Evolutionary conservation across 2,888 invertebrate species (phyloP), one percentile per base, ranked within the genome.

Genomic region (Erebia palarica): DNA sequence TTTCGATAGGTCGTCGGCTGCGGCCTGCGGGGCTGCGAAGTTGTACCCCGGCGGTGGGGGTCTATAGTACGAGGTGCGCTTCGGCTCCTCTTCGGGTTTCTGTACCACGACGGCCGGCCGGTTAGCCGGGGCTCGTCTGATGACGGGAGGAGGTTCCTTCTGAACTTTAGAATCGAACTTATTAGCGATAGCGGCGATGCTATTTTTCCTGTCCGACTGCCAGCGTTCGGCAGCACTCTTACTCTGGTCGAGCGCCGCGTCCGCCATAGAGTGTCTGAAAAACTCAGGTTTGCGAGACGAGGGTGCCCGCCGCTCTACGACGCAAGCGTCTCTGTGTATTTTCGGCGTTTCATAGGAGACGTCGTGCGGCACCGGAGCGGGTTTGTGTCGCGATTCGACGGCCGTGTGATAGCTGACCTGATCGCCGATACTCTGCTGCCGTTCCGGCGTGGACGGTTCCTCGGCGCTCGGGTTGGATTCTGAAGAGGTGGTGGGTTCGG

Each of bases 11-110:
- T 94, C 94, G 9, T 90, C 90, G 1, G 81, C 75, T 1, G 83
- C 74, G 10, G 87, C 86, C 27, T 67, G 67, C 0, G 86, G 86
- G 5, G 89, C 89, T 3, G 90, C 91, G 70, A 92, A 93, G 74
- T 93, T 93, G 74, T 92, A 91, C 1, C 88, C 85, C 3, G 92
- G 91, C 0, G 92, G 92, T 0, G 88, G 86, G 0, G 92, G 92
- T 72, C 86, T 82, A 75, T 89, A 92, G 36, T 85, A 83, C 1
- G 88, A 83, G 2, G 80, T 79, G 1, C 88, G 86, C 71, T 81
- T 82, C 2, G 76, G 71, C 3, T 88, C 89, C 44, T 88, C 87
- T 4, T 78, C 78, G 27, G 79, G 73, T 21, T 80, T 81, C 61
- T 78, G 81, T 59, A 82, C 82, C 10, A 71, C 51, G 4, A 71